phyloP scores from a whole-genome alignment of 1,140 invertebrate species.

The Scaptodrosophila lebanonensis region DNA sequence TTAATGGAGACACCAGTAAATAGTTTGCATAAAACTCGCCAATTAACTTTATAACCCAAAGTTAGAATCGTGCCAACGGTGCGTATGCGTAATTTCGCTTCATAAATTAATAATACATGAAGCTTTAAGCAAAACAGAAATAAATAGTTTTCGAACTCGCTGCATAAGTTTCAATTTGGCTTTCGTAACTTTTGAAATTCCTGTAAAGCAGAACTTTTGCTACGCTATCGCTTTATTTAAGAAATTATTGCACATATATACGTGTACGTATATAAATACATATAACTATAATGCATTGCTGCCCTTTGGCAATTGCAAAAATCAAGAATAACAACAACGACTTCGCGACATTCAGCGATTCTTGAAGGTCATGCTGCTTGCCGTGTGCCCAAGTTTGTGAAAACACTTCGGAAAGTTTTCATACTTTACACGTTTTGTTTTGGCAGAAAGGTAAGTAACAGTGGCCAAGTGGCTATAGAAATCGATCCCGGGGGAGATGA shows the following conservation, averaged over 20 bases:
- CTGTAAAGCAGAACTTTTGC: conserved; percentile 9
- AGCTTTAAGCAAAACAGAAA: conserved; percentile 10
- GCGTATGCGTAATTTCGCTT: neutral
- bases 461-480: no score
- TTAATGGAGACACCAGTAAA: neutral
- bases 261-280: conserved; percentile 7
- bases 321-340: no score
- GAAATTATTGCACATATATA: neutral
- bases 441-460: no score
- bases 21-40: no score
- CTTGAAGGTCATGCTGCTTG: no score
- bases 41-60: neutral
- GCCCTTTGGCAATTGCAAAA: no score
- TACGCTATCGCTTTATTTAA: neutral
- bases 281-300: no score
- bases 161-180: conserved; percentile 31
- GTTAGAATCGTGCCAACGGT: neutral
- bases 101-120: neutral
- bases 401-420: no score
- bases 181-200: neutral
- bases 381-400: no score
- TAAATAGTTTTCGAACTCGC: conserved; percentile 30
- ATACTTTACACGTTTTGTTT: no score
- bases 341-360: no score
- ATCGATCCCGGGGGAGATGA: no score